A percentile compares a stretch with the other conserved stretches of the same genome.
Conservation (phyloP, 1,140 invertebrate species). For the Drosophila pandora region DNA sequence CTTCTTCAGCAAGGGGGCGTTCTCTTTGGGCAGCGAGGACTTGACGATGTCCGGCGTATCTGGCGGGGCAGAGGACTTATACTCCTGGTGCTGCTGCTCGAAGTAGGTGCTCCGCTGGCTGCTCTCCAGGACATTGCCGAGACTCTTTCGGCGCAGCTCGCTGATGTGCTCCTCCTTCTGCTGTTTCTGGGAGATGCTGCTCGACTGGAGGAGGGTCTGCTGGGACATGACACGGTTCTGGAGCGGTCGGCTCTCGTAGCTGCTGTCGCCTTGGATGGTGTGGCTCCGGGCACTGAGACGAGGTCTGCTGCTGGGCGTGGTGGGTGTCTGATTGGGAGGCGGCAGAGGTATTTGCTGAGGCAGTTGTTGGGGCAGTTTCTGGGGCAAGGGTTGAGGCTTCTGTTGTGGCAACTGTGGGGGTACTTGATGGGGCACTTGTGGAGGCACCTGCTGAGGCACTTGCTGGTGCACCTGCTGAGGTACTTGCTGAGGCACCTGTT, state of each 20-base stretch:
- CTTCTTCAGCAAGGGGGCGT: constrained; percentile 75
- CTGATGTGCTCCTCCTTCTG: constrained; percentile 36
- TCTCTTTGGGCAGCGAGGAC: constrained; percentile 78
- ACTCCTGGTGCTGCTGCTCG: constrained; percentile 53
- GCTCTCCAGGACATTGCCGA: constrained; percentile 65
- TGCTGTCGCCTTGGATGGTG: constrained; percentile 43
- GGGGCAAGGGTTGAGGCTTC: background rate
- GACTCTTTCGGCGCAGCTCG: constrained; percentile 70
- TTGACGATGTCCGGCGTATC: constrained; percentile 82
- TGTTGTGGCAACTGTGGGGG: background rate
- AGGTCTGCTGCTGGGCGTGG: constrained; percentile 12
- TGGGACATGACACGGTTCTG: constrained; percentile 62
- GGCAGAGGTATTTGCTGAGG: background rate
- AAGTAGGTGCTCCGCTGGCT: constrained; percentile 40
- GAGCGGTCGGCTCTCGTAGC: constrained; percentile 34
- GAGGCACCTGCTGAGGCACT: background rate
- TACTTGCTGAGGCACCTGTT: background rate
- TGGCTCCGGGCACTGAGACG: constrained; percentile 54
- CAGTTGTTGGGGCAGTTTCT: constrained; percentile 5
- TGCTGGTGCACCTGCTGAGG: background rate
- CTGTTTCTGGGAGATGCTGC: constrained; percentile 17
- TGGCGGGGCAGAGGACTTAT: constrained; percentile 75
- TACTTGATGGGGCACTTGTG: background rate
- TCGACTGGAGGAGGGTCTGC: constrained; percentile 38
- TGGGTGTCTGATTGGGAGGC: background rate